These are phyloP conservation scores for Bergia puertoricense DNA, from an alignment of 92 coral and sea anemone genomes.

Conservation along the genomic window DNA sequence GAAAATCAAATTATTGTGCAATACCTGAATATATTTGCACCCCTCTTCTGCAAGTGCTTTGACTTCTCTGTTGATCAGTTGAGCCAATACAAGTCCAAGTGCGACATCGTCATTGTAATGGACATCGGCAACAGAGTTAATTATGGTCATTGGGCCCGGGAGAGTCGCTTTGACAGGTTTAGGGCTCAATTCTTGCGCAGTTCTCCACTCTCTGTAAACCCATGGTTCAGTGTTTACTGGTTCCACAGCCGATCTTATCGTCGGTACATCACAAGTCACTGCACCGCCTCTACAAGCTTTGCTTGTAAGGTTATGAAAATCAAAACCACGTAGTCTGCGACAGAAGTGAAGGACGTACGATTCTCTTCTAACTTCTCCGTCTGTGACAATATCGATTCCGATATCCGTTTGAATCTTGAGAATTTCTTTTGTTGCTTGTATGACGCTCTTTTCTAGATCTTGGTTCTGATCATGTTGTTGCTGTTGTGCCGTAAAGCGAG, in stretches of 20 bases:
- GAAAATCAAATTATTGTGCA: too few species aligned
- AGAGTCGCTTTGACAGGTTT: constrained; percentile 49
- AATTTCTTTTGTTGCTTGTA: constrained; percentile 53
- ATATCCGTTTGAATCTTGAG: constrained; percentile 44
- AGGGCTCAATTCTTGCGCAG: constrained; percentile 40
- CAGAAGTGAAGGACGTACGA: constrained; percentile 51
- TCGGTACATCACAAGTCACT: constrained; percentile 41
- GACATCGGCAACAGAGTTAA: constrained; percentile 42
- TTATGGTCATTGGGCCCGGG: constrained; percentile 60
- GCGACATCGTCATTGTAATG: constrained; percentile 42
- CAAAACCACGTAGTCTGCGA: constrained; percentile 51
- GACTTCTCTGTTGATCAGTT: constrained; percentile 45
- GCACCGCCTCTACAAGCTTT: constrained; percentile 44
- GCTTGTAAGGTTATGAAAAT: constrained; percentile 40
- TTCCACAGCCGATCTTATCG: constrained; percentile 41
- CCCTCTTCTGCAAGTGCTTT: constrained; percentile 48
- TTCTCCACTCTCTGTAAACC: constrained; percentile 50
- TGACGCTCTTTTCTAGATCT: constrained; percentile 30
- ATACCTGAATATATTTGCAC: constrained; percentile 57
- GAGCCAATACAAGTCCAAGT: constrained; percentile 33
- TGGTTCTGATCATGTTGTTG: constrained; percentile 4
- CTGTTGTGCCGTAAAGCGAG: constrained; percentile 22
- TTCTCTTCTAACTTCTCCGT: constrained; percentile 58
- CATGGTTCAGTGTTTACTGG: constrained; percentile 47
- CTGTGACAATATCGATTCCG: constrained; percentile 56